Percentiles rank a stretch among this genome's conserved stretches.
Evolutionary conservation across 2,797 vertebrate species (phyloP).

Genomic region (Rhabdophis nuchalis): DNA sequence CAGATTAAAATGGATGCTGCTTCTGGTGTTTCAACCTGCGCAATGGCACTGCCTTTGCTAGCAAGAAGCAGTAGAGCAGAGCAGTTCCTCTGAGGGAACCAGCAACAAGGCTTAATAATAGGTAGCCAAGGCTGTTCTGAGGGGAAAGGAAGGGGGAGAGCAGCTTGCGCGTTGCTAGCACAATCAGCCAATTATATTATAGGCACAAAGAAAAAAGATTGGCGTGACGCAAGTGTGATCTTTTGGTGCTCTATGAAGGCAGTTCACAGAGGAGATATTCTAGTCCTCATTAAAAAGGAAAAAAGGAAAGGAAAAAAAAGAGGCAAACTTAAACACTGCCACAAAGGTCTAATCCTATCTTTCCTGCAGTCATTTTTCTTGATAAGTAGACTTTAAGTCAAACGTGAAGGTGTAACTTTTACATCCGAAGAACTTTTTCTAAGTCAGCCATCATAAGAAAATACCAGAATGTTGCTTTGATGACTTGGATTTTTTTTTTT

Average conservation of each 20-base stretch:
- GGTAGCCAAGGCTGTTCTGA: slow-evolving; percentile 50
- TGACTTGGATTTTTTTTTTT: background rate
- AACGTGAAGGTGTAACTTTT: background rate
- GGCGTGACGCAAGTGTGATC: slow-evolving; percentile 66
- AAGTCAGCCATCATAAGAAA: background rate
- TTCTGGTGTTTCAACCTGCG: slow-evolving; percentile 71
- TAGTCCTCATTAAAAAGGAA: slow-evolving; percentile 58
- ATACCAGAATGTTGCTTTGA: background rate
- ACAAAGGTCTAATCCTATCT: slow-evolving; percentile 17
- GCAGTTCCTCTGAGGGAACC: slow-evolving; percentile 63
- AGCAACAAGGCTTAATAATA: slow-evolving; percentile 57
- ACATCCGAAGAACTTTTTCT: slow-evolving; percentile 27
- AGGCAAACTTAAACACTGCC: slow-evolving; percentile 38
- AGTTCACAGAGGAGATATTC: slow-evolving; percentile 68
- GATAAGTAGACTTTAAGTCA: background rate
- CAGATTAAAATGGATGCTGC: slow-evolving; percentile 74
- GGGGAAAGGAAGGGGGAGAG: slow-evolving; percentile 47
- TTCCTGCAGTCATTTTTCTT: slow-evolving; percentile 1
- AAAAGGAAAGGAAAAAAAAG: slow-evolving; percentile 33
- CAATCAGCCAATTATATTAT: slow-evolving; percentile 73
- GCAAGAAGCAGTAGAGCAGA: slow-evolving; percentile 61
- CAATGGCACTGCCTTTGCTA: slow-evolving; percentile 68
- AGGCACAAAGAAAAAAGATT: slow-evolving; percentile 64
- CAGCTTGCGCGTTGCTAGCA: slow-evolving; percentile 64
- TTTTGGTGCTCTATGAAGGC: slow-evolving; percentile 66